Evolutionary conservation across 2,888 invertebrate genomes (phyloP).

Genomic region (Matsumyia berberina): DNA sequence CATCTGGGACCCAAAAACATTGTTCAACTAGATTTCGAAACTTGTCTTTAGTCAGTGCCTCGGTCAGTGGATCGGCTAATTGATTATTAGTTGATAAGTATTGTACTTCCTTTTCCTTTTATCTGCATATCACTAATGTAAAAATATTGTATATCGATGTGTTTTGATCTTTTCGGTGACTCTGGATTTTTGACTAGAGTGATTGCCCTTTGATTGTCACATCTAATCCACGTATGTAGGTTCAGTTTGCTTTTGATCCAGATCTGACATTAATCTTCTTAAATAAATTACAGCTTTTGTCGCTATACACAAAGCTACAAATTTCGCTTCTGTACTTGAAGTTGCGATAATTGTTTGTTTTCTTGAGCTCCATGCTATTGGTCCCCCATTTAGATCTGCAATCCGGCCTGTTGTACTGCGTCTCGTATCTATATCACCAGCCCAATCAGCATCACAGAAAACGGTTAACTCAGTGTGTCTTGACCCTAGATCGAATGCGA

Average conservation of each 20-base stretch:
- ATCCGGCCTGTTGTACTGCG: constrained; percentile 23
- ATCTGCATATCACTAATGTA: too few species aligned
- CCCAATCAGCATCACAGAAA: constrained; percentile 25
- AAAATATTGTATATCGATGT: constrained; percentile 52
- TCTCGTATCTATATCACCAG: too few species aligned
- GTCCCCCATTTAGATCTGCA: neutral
- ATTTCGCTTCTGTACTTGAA: neutral
- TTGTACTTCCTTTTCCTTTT: too few species aligned
- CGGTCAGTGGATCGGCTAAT: constrained; percentile 39
- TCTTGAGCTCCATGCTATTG: neutral
- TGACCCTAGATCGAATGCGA: constrained; percentile 10
- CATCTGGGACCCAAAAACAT: too few species aligned
- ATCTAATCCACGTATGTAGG: constrained; percentile 29
- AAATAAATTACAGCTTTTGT: neutral
- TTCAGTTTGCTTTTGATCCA: constrained; percentile 18
- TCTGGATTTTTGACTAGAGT: constrained; percentile 59
- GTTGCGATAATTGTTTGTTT: neutral
- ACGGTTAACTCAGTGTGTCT: neutral
- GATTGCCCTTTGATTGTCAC: constrained; percentile 53
- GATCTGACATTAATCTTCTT: constrained; percentile 24
- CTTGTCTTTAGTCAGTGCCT: constrained; percentile 32
- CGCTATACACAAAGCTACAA: neutral
- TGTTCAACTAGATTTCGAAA: neutral
- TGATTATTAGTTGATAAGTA: constrained; percentile 29
- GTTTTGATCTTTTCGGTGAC: constrained; percentile 49